These are phyloP conservation scores for Zelleria hepariella DNA, from an alignment of 2,888 invertebrate species.

Conservation along the genomic window DNA sequence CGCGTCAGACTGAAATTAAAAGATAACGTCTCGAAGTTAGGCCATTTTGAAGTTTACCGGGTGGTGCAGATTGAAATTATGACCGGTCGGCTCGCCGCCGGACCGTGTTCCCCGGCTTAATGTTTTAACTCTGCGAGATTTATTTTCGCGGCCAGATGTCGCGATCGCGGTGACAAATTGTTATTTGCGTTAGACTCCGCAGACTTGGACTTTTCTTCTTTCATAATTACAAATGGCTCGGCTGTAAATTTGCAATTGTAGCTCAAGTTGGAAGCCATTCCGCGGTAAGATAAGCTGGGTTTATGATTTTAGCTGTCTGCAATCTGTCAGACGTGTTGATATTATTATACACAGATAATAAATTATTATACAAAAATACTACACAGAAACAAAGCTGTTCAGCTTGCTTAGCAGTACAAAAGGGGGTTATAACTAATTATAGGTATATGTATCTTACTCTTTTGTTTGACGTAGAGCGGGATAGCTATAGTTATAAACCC, in stretches of 20 bases:
- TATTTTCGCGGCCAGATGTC: constrained; percentile 58
- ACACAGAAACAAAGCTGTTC: too few relatives aligned
- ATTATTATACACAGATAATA: too few relatives aligned
- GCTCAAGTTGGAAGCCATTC: too few relatives aligned
- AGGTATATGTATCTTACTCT: too few relatives aligned
- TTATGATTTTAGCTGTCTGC: too few relatives aligned
- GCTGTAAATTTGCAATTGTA: neutral
- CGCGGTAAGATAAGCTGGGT: too few relatives aligned
- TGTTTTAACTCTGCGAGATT: constrained; percentile 54
- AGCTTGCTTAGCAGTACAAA: too few relatives aligned
- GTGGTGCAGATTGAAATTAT: constrained; percentile 62
- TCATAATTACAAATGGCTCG: neutral
- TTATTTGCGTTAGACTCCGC: constrained; percentile 32
- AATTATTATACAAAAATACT: too few relatives aligned
- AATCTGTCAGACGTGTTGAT: too few relatives aligned
- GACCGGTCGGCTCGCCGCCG: constrained; percentile 29
- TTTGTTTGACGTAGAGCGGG: too few relatives aligned
- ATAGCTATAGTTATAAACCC: too few relatives aligned
- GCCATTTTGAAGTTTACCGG: constrained; percentile 45
- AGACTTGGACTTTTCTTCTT: constrained; percentile 11
- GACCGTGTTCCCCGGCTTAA: constrained; percentile 27
- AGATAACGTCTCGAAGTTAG: constrained; percentile 59
- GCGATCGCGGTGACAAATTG: constrained; percentile 56
- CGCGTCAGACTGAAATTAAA: constrained; percentile 46
- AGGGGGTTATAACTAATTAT: too few relatives aligned